Conservation (phyloP, 2,113 vertebrate species). For the Megaceryle maxima region DNA sequence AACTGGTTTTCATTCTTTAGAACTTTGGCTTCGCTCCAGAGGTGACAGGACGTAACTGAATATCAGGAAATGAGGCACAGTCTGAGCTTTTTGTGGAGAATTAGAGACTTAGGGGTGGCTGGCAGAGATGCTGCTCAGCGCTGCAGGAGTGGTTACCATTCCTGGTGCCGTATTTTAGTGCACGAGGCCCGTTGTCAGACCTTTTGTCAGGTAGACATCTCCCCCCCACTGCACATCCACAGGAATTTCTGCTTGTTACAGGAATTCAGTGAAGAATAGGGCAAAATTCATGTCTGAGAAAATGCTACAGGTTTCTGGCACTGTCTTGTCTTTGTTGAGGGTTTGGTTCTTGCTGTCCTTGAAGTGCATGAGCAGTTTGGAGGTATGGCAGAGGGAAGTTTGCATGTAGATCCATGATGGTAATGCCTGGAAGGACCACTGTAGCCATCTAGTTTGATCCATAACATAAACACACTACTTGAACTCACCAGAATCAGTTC, state of each 20-base stretch:
- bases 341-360: neutral
- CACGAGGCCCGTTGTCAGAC: neutral
- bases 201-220: neutral
- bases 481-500: neutral
- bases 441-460: neutral
- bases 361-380: fast-evolving
- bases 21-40: neutral
- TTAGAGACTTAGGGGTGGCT: neutral
- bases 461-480: neutral
- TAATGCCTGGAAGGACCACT: neutral
- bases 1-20: constrained; percentile 8
- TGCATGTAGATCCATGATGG: neutral
- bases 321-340: neutral
- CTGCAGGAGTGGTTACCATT: neutral
- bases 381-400: neutral
- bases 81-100: neutral
- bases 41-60: neutral
- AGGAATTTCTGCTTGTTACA: neutral
- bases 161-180: neutral
- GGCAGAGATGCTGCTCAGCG: neutral
- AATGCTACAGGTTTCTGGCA: neutral
- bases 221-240: neutral
- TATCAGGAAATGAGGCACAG: neutral
- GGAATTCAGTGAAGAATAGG: neutral
- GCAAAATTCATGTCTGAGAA: neutral